A percentile compares a stretch with the other conserved stretches of the same genome.
Evolutionary conservation across 2,888 invertebrate genomes (phyloP).

Genomic region (Diadegma fenestrale): DNA sequence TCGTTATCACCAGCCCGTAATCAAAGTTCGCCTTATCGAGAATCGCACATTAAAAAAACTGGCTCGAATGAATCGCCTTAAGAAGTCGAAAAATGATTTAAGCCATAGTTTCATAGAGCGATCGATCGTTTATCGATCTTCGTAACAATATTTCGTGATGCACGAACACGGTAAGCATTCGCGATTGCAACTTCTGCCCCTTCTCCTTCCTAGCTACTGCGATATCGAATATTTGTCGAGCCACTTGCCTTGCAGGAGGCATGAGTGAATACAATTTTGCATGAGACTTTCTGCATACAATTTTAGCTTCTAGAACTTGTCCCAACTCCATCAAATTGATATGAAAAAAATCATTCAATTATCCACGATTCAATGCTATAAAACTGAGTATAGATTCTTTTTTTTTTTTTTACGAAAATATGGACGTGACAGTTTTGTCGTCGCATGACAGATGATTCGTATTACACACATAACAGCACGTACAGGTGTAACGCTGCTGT

Average conservation of each 20-base stretch:
- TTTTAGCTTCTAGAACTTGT: background rate
- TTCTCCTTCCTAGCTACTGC: background rate
- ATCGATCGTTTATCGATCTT: slow-evolving; percentile 5
- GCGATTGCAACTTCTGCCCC: background rate
- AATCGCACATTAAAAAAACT: background rate
- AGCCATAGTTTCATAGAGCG: background rate
- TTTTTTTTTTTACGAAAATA: background rate
- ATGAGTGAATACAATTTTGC: background rate
- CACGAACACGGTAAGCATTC: background rate
- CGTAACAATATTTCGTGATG: background rate
- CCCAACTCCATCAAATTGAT: background rate
- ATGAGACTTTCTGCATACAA: background rate
- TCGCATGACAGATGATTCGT: background rate
- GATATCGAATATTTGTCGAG: background rate
- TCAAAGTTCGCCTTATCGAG: background rate
- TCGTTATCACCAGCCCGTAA: background rate
- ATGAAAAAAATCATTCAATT: background rate
- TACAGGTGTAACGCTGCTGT: slow-evolving; percentile 64
- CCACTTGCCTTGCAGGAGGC: background rate
- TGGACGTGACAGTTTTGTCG: background rate
- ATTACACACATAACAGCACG: slow-evolving; percentile 16
- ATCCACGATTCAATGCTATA: background rate
- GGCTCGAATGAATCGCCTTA: background rate
- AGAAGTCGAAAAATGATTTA: slow-evolving; percentile 1
- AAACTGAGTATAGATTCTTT: background rate